Evolutionary conservation across 2,113 vertebrate genomes (phyloP).

Genomic region (Steatornis caripensis): DNA sequence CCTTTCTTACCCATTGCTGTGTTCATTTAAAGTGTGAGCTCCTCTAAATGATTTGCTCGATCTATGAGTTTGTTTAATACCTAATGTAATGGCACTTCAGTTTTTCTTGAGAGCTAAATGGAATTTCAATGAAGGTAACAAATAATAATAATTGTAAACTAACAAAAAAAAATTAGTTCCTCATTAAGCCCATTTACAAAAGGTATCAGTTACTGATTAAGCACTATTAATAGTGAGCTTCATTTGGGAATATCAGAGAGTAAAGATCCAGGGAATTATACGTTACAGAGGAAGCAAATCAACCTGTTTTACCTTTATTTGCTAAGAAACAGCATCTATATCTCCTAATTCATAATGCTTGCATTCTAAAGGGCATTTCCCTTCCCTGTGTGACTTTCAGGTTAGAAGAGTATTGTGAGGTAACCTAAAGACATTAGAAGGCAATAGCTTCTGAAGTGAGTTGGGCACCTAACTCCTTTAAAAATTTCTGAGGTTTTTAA

Average conservation of each 20-base stretch:
- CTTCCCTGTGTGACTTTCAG: neutral
- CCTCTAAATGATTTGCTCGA: neutral
- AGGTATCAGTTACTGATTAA: neutral
- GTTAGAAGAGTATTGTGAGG: neutral
- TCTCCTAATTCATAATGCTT: neutral
- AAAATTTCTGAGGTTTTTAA: neutral
- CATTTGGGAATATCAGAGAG: neutral
- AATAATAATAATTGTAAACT: neutral
- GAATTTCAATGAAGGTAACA: neutral
- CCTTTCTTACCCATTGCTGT: neutral
- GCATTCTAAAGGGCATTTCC: neutral
- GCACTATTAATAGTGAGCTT: neutral
- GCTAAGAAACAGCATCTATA: neutral
- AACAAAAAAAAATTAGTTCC: neutral
- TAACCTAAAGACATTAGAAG: neutral
- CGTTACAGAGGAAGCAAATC: neutral
- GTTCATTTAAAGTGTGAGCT: neutral
- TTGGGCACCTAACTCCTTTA: neutral
- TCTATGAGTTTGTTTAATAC: neutral
- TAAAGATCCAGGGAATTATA: neutral
- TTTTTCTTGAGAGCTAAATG: neutral
- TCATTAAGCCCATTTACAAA: neutral
- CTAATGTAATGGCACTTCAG: neutral
- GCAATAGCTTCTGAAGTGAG: neutral
- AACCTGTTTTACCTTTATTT: neutral